phyloP scores from a whole-genome alignment of 2,888 invertebrate species.

The Acronicta leporina region DNA sequence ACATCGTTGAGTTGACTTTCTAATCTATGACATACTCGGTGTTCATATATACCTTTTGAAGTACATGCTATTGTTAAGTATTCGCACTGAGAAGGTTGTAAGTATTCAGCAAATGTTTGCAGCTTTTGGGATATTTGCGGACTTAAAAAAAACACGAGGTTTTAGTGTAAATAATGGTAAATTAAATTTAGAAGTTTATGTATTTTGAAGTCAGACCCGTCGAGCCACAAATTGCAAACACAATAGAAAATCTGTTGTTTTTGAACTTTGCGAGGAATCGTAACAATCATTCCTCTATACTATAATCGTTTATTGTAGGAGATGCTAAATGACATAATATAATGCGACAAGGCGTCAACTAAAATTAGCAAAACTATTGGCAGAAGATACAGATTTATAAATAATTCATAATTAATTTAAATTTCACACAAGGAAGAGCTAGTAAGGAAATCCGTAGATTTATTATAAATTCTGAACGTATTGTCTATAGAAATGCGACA shows the following conservation, averaged over 20 bases:
- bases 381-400: too few relatives aligned
- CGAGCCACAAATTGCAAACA: not conserved
- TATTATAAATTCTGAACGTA: conserved; percentile 35
- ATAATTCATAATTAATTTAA: conserved; percentile 10
- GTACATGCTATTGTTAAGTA: conserved; percentile 28
- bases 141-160: not conserved
- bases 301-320: too few relatives aligned
- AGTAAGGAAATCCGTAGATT: conserved; percentile 47
- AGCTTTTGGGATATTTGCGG: not conserved
- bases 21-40: conserved; percentile 47
- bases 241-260: not conserved
- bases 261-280: too few relatives aligned
- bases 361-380: not conserved
- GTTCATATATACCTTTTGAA: conserved; percentile 41
- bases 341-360: not conserved
- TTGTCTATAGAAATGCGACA: conserved; percentile 35
- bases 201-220: not conserved
- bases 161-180: not conserved
- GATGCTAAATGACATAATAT: not conserved
- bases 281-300: too few relatives aligned
- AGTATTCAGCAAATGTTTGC: conserved; percentile 35
- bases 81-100: conserved; percentile 22
- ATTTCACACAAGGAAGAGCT: conserved; percentile 30
- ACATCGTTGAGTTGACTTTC: conserved; percentile 48
- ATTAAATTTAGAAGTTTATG: not conserved